A percentile compares a stretch with the other conserved stretches of the same genome.
Conservation (phyloP, 2,113 vertebrate genomes). For the Ahaetulla prasina region DNA sequence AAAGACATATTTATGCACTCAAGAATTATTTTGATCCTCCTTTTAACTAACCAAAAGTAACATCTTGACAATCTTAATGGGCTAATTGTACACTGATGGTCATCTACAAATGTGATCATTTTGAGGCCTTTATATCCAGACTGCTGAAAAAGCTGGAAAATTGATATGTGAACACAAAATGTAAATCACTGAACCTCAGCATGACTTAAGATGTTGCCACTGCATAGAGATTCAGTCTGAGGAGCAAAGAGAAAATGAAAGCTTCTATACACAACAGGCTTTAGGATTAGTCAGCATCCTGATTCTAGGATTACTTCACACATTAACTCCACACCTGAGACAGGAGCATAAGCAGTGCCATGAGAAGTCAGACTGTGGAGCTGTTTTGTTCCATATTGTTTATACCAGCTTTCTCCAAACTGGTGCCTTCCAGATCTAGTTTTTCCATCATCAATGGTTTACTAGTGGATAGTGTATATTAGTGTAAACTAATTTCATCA, state of each 20-base stretch:
- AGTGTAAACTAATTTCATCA: background rate
- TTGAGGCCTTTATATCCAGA: conserved; percentile 62
- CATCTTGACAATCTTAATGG: conserved; percentile 70
- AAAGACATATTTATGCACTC: conserved; percentile 39
- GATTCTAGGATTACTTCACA: conserved; percentile 12
- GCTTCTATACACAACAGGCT: background rate
- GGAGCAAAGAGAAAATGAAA: conserved; percentile 20
- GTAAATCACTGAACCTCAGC: conserved; percentile 59
- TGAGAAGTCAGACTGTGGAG: background rate
- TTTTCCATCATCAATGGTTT: background rate
- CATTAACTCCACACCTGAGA: background rate
- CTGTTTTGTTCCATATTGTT: background rate
- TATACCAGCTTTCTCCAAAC: background rate
- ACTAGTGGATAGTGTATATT: background rate
- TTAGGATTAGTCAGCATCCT: conserved; percentile 5
- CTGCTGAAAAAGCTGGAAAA: conserved; percentile 65
- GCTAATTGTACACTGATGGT: conserved; percentile 66
- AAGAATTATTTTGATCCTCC: conserved; percentile 64
- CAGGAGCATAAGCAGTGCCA: background rate
- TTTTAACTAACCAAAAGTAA: conserved; percentile 69
- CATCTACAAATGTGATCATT: conserved; percentile 65
- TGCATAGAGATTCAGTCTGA: background rate
- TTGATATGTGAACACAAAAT: conserved; percentile 58
- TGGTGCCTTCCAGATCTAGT: background rate
- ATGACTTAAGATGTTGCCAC: conserved; percentile 29